These are phyloP conservation scores for Drosophila phalerata DNA, from an alignment of 2,888 invertebrate species.

Conservation along the genomic window DNA sequence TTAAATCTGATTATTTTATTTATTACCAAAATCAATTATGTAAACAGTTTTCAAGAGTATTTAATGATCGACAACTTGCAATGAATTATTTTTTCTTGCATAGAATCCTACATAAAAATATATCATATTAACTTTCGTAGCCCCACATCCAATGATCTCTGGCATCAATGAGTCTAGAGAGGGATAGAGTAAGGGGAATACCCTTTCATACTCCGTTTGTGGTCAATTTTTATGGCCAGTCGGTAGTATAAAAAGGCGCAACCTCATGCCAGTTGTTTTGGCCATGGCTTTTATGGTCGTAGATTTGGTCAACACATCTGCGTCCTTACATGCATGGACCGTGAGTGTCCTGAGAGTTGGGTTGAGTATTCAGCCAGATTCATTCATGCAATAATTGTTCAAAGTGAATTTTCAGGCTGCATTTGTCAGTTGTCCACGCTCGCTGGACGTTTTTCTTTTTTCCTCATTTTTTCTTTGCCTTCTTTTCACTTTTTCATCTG, in stretches of 20 bases:
- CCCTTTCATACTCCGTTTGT: not conserved
- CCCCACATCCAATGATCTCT: not conserved
- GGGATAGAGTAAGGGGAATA: not conserved
- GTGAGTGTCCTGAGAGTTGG: constrained; percentile 32
- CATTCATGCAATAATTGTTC: constrained; percentile 83
- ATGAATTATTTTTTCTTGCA: not conserved
- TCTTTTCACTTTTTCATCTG: constrained; percentile 39
- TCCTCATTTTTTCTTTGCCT: not conserved
- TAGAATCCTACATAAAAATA: not conserved
- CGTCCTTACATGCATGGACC: constrained; percentile 31
- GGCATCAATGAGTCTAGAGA: not conserved
- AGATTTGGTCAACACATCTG: constrained; percentile 49
- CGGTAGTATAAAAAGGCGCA: constrained; percentile 6
- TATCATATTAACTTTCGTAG: not conserved
- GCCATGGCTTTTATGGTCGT: constrained; percentile 32
- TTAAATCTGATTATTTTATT: too few species aligned
- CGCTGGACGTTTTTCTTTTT: constrained; percentile 17
- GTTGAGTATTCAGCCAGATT: constrained; percentile 55
- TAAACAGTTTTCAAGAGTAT: not conserved
- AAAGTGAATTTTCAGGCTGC: constrained; percentile 76
- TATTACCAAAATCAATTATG: too few species aligned
- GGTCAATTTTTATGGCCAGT: constrained; percentile 11
- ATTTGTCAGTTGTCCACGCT: constrained; percentile 71
- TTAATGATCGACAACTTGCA: not conserved
- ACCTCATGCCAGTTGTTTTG: constrained; percentile 27